Percentiles rank a stretch among this genome's conserved stretches.
These are phyloP conservation scores for Micrastur ruficollis DNA, from an alignment of 2,797 vertebrate genomes.

Conservation along the genomic window DNA sequence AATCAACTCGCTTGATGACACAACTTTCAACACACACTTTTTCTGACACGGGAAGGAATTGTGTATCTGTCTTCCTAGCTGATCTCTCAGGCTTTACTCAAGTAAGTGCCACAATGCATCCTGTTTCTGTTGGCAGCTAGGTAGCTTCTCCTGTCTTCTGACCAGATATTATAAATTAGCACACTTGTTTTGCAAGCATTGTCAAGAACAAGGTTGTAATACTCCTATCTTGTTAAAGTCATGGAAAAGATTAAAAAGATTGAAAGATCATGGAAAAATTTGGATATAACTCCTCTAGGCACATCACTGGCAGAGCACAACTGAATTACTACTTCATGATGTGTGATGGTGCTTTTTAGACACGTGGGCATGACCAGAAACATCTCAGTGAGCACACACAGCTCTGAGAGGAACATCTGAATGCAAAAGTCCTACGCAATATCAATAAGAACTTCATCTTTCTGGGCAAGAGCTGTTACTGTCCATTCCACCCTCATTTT, in stretches of 20 bases:
- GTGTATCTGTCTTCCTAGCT: neutral
- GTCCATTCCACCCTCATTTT: neutral
- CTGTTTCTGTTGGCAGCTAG: neutral
- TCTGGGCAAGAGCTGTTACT: neutral
- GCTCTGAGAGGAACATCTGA: neutral
- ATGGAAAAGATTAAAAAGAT: neutral
- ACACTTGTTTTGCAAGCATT: neutral
- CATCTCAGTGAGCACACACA: neutral
- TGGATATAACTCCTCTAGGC: neutral
- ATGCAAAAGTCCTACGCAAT: neutral
- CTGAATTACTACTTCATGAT: neutral
- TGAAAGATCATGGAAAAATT: neutral
- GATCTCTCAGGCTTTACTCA: neutral
- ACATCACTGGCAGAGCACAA: neutral
- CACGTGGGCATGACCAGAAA: neutral
- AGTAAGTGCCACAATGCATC: neutral
- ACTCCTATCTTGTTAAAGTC: neutral
- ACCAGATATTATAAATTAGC: neutral
- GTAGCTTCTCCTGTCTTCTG: neutral
- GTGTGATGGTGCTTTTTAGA: neutral
- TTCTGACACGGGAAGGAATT: neutral
- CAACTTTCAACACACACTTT: neutral
- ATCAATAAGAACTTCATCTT: neutral
- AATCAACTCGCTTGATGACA: neutral
- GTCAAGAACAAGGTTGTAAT: neutral